Evolutionary conservation across 2,113 vertebrate genomes (phyloP), one percentile per base, ranked within the genome.

Genomic region (Hirundichthys speculiger): DNA sequence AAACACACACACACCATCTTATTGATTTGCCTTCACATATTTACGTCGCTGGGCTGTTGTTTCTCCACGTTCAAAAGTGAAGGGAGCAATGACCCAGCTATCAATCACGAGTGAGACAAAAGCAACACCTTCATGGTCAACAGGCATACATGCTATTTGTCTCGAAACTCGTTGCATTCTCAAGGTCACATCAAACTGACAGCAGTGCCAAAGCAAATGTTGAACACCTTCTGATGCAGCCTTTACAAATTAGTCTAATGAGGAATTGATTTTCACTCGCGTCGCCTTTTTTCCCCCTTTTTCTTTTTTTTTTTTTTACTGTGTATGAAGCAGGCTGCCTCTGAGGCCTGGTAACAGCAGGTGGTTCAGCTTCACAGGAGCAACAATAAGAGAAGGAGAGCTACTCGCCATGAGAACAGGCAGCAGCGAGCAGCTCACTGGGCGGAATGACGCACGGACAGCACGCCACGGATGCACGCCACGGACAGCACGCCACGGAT

Each of bases 171-270:
- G 13, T 77, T 9, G 52, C 39, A n/a, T 75, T 78, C 73, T 75
- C 86, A 89, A 89, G 88, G 84, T 91, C 77, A 43, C 85, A 59
- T 84, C 77, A 75, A 69, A 38, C 83, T 75, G 87, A 87, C 86
- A 76, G 81, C 88, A 48, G 71, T 56, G 74, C 75, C 75, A 85
- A 75, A 79, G 83, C 74, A 90, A 90, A 90, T 88, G 88, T 88
- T 86, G 84, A 85, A 87, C 88, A 89, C 82, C 86, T 85, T 88
- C 87, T 85, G 85, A 89, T 74, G 85, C 84, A 84, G 80, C 86
- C 78, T 85, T 89, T 88, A 84, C 86, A 89, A 88, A 91, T 92
- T 90, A 86, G 73, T 79, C 80, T 91, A 91, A 92, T 89, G 86
- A 93, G 90, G 81, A 87, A 90, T 91, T 90, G 86, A 89, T 90